Percentiles rank a stretch among this genome's conserved stretches.
These are phyloP conservation scores for Acronicta leporina DNA, from an alignment of 2,888 invertebrate species.

Conservation along the genomic window DNA sequence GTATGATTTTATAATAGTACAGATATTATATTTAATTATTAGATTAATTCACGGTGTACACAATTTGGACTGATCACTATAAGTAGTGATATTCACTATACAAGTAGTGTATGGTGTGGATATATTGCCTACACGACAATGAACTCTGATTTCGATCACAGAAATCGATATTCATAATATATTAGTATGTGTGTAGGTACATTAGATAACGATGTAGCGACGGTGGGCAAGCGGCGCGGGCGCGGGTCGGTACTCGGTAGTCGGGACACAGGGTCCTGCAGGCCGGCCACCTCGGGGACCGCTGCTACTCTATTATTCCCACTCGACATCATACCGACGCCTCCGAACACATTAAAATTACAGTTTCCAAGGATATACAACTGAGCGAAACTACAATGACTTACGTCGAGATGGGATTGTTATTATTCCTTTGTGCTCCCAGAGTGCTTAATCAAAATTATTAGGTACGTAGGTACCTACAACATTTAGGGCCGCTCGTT, in stretches of 20 bases:
- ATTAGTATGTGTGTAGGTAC: conserved; percentile 52
- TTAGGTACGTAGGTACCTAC: conserved; percentile 64
- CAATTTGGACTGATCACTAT: too few relatives aligned
- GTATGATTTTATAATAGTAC: too few relatives aligned
- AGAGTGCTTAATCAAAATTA: conserved; percentile 85
- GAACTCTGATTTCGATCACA: conserved; percentile 24
- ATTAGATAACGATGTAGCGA: conserved; percentile 66
- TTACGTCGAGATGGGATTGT: conserved; percentile 80
- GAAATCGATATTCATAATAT: conserved; percentile 40
- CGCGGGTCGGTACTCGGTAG: conserved; percentile 50
- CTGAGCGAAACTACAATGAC: conserved; percentile 78
- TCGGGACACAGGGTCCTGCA: conserved; percentile 47
- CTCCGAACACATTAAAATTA: conserved; percentile 87
- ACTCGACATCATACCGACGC: conserved; percentile 76
- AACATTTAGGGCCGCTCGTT: conserved; percentile 62
- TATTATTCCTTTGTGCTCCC: conserved; percentile 85
- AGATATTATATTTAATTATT: too few relatives aligned
- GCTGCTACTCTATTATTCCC: conserved; percentile 71
- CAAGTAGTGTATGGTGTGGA: too few relatives aligned
- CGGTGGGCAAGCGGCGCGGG: conserved; percentile 21
- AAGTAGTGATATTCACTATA: too few relatives aligned
- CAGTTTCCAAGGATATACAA: conserved; percentile 83
- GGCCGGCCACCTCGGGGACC: conserved; percentile 67
- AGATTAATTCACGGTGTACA: too few relatives aligned
- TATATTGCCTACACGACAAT: conserved; percentile 8